Base-by-base conservation (phyloP, 2,888 invertebrate species). In the Ormyrus pomaceus region DNA sequence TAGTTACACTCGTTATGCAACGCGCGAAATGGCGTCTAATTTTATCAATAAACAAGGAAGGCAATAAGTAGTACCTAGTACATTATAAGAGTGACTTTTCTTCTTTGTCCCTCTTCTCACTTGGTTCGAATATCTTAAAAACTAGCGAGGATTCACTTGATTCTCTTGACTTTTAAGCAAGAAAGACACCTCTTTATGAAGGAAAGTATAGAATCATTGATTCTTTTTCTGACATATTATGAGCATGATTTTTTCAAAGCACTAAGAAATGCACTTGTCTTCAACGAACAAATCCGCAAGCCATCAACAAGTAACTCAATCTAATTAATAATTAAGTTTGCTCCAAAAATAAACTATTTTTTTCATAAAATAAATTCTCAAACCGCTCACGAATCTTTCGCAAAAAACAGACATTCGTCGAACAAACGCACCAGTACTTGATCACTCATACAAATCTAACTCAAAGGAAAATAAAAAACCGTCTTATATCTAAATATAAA, bases 21-120 rank as follows among this genome's bases (percentile, higher is more conserved):
- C 72, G 56, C 72, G 53, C 50, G 48, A 59, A 82, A 79, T 51
- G 50, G 72, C 58, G 53, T 75, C 71, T 72, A 77, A 75, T 77
- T 79, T 77, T 80, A 82, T 77, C 71, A 80, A 77, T 65, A 77
- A 82, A 80, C 59, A 78, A 81, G 70, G 75, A 81, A 81, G 78
- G 77, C 78, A 81, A 77, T 82, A 78, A 80, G 72, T 77, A 77
- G 77, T 80, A 80, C 58, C 58, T 72, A 80, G 61, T 78, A 62
- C 45, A 72, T 69, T 76, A 53, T 73, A 69, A 77, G 71, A 77
- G 69, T 56, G 66, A 80, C 77, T 77, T 46, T 76, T 72, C 53
- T 46, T 50, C 19, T 75, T 59, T 6, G 11, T 68, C 50, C 61
- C 48, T 66, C 46, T 65, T 75, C 59, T 72, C 71, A 78, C 77